A percentile compares a stretch with the other conserved stretches of the same genome.
These are phyloP conservation scores for Aldabrachelys gigantea DNA, from an alignment of 2,113 vertebrate genomes.

Conservation along the genomic window DNA sequence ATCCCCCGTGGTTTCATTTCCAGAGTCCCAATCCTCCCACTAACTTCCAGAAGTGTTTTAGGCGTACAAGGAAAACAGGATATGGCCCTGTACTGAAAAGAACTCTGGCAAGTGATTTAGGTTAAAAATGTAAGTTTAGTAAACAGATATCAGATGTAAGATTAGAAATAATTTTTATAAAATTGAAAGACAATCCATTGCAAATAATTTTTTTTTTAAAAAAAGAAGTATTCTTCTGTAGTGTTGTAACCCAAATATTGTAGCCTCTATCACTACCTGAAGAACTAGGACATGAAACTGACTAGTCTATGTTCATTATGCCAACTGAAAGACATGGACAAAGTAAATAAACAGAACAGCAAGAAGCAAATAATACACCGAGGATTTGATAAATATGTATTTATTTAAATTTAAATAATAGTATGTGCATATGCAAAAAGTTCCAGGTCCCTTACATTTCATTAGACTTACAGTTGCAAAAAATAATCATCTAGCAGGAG, in stretches of 20 bases:
- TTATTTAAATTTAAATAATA: not conserved
- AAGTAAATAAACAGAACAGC: not conserved
- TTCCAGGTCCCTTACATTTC: not conserved
- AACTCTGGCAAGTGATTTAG: not conserved
- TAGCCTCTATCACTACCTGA: not conserved
- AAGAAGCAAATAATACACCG: not conserved
- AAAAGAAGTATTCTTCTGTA: not conserved
- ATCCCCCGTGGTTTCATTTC: conserved; percentile 44
- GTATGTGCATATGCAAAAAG: not conserved
- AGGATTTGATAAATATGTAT: not conserved
- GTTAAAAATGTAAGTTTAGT: not conserved
- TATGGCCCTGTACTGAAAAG: conserved; percentile 11
- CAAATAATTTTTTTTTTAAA: not conserved
- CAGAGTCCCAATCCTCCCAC: conserved; percentile 33
- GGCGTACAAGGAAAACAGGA: conserved; percentile 36
- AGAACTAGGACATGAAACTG: not conserved
- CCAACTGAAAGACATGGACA: not conserved
- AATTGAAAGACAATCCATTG: not conserved
- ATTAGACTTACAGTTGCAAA: not conserved
- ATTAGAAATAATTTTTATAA: not conserved
- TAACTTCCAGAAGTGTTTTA: conserved; percentile 43
- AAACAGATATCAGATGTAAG: not conserved
- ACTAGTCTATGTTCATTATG: not conserved
- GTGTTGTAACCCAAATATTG: not conserved
- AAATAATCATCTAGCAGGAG: not conserved